These are phyloP conservation scores for Heterodera schachtii DNA, from an alignment of 1,140 invertebrate species.

Conservation along the genomic window DNA sequence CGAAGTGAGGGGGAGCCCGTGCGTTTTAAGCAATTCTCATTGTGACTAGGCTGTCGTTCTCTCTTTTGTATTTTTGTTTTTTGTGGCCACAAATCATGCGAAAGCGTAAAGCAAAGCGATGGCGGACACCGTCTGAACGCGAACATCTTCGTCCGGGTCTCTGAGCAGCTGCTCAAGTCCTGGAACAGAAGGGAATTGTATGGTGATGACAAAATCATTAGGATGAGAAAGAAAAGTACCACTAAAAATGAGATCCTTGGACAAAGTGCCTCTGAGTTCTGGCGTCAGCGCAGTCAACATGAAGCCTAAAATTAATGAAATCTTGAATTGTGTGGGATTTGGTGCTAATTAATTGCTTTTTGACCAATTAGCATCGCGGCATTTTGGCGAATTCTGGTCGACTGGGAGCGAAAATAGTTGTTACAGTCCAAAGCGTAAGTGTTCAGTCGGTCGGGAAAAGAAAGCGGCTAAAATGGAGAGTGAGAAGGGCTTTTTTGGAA, in stretches of 20 bases:
- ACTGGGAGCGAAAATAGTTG: constrained; percentile 63
- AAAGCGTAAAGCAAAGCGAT: constrained; percentile 58
- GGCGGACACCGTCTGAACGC: constrained; percentile 56
- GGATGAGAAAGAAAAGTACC: constrained; percentile 31
- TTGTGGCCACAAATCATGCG: background rate
- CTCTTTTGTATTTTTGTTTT: background rate
- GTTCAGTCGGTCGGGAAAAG: constrained; percentile 60
- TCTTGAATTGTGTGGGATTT: background rate
- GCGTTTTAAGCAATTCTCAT: background rate
- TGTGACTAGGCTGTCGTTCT: background rate
- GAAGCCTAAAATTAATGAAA: constrained; percentile 22
- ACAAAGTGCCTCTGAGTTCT: constrained; percentile 56
- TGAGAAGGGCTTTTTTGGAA: background rate
- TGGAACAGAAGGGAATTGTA: constrained; percentile 33
- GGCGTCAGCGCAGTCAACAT: constrained; percentile 54
- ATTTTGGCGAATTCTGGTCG: constrained; percentile 55
- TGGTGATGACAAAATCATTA: constrained; percentile 1
- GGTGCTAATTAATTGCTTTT: background rate
- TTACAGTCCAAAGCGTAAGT: constrained; percentile 56
- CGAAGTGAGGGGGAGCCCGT: background rate
- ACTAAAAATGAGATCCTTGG: constrained; percentile 60
- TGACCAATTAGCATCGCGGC: constrained; percentile 57
- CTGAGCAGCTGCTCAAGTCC: constrained; percentile 55
- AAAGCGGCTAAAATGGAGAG: constrained; percentile 44
- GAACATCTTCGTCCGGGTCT: constrained; percentile 56